Evolutionary conservation across 2,113 vertebrate genomes (phyloP).

Genomic region (Zosterops japonicus): DNA sequence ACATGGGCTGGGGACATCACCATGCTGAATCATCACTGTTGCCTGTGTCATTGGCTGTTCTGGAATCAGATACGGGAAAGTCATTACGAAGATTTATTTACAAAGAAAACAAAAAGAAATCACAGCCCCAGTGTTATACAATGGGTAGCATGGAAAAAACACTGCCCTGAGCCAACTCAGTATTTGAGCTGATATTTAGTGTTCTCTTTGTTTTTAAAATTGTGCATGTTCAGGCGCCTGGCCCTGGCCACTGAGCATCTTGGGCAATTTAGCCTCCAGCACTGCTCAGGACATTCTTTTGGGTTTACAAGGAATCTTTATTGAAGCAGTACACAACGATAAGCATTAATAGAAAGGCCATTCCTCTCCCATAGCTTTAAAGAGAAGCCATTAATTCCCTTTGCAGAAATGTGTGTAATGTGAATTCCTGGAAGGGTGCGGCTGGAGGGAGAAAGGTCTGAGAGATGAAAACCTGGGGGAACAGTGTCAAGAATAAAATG

Average conservation of each 20-base stretch:
- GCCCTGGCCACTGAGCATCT: not conserved
- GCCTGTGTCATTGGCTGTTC: rapidly evolving
- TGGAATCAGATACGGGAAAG: not conserved
- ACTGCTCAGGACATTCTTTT: conserved; percentile 24
- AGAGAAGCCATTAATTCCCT: not conserved
- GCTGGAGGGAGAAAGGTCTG: not conserved
- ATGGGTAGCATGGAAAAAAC: not conserved
- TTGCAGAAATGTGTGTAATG: conserved; percentile 6
- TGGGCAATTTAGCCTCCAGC: not conserved
- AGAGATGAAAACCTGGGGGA: not conserved
- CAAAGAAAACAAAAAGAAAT: conserved; percentile 25
- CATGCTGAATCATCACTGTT: not conserved
- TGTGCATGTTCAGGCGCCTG: not conserved
- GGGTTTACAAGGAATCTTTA: conserved; percentile 44
- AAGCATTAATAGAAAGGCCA: conserved; percentile 37
- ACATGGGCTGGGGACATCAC: not conserved
- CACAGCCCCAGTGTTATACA: not conserved
- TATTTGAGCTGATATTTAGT: not conserved
- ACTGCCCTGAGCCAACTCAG: not conserved
- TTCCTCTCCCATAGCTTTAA: conserved; percentile 8
- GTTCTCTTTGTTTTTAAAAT: not conserved
- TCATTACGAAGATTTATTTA: not conserved
- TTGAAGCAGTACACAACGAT: not conserved
- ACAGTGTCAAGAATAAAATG: not conserved
- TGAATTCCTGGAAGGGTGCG: conserved; percentile 34